Base-by-base conservation (phyloP, 92 coral and sea anemone species). In the Porites evermanni region DNA sequence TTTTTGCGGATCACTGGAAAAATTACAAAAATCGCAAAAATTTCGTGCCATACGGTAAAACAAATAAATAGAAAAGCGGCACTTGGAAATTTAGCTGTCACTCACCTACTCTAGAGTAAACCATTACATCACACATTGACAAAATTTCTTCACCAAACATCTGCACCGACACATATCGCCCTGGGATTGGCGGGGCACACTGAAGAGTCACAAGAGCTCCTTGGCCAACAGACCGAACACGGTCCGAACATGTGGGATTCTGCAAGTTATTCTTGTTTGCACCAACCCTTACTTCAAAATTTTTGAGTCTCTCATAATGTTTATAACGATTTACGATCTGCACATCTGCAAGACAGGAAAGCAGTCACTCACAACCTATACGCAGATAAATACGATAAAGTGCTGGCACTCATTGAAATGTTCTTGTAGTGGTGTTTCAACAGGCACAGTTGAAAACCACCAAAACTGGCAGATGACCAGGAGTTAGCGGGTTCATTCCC, bases 171-270 rank as follows among this genome's bases (percentile, higher is more conserved):
- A 97, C 95, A 86, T 95, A 93, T 38, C 96, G 93, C 24, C 99
- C 99, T 1, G 99, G 99, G 89, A 97, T 84, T 9, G 99, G 99
- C 58, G 98, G 99, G 38, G 88, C 86, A 53, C 99, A 97, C 80
- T 88, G 93, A 23, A 97, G 89, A 50, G 89, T 78, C 29, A 95
- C 65, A 60, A 89, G 95, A 24, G 94, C 92, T 59, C 98, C 96
- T 85, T 95, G 94, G n/a, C 95, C 94, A 20, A 95, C 99, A 10
- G 93, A 82, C 6, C 93, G 81, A 2, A 97, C 86, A 63, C 99
- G 95, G 82, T 97, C 99, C 70, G 89, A 79, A 51, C 99, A 97
- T 12, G 99, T 97, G 26, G 99, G 99, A 82, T 97, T 97, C 73
- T 51, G 64, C 53, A 78, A 50, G 66, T 88, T 93, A 88, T 90